Base-by-base conservation (phyloP, 2,113 vertebrate species). In the Pithys albifrons region DNA sequence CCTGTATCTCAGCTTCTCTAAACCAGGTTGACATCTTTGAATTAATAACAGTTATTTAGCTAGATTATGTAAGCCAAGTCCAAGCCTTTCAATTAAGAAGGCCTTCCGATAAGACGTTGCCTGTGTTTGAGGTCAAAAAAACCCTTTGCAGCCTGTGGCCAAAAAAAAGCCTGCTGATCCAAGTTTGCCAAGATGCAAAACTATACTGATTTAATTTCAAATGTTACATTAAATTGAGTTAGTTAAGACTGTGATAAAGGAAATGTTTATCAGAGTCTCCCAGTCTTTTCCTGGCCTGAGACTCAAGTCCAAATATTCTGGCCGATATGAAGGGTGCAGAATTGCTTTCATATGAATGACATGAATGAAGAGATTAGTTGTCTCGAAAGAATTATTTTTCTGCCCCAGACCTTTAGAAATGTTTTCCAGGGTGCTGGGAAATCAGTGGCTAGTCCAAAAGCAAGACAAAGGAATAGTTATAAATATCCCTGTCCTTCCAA, bases 311-410 rank as follows among this genome's bases (percentile, higher is more conserved):
- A 94, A 89, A 77, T 86, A 87, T 84, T 91, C 76, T 79, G 82
- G 70, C 65, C 88, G 94, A 78, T 91, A 78, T 82, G 81, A 87
- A 85, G 70, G 14, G 18, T 82, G 58, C 59, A 91, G 93, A 81
- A 88, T 78, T 90, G 28, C 65, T 84, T 91, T 81, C 66, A 61
- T 91, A 57, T 82, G 70, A 94, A 82, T 95, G 80, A 70, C 41
- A 93, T 91, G 91, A 81, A 94, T 91, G 88, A 57, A 84, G 79
- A 96, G 95, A 94, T 95, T 93, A 91, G 90, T 91, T 96, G 78
- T 89, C 93, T 91, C 0, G 6, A 89, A 90, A 92, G 28, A 95
- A 84, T 92, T 88, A 86, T 91, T 94, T 90, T 96, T 88, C 75
- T 94, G 67, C 93, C 66, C 49, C 57, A 93, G 79, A 70, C 61